Conservation (phyloP, 2,888 invertebrate species). For the Metellina segmentata region DNA sequence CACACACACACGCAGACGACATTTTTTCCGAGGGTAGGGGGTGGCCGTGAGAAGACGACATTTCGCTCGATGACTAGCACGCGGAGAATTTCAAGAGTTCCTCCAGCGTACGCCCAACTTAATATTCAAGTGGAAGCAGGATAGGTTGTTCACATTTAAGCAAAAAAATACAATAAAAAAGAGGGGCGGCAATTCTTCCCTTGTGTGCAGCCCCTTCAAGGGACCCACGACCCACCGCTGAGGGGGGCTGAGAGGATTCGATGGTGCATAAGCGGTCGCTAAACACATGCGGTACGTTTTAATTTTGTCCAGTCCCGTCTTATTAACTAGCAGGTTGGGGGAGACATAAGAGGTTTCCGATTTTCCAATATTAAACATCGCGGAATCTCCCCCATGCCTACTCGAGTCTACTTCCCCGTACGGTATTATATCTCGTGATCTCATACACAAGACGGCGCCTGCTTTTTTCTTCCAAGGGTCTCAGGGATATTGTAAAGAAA, state of each 20-base stretch:
- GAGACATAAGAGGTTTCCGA: slow-evolving; percentile 37
- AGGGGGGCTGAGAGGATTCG: slow-evolving; percentile 16
- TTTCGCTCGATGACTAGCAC: slow-evolving; percentile 61
- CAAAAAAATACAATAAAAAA: slow-evolving; percentile 26
- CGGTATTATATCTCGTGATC: not conserved
- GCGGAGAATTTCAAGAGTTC: slow-evolving; percentile 62
- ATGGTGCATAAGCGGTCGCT: slow-evolving; percentile 68
- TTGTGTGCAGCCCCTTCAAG: not conserved
- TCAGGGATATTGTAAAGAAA: not conserved
- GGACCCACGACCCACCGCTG: slow-evolving; percentile 28
- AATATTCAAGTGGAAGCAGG: slow-evolving; percentile 66
- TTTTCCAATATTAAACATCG: slow-evolving; percentile 63
- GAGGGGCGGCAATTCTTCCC: slow-evolving; percentile 52
- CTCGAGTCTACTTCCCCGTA: not conserved
- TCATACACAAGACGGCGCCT: not conserved
- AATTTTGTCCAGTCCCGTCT: slow-evolving; percentile 67
- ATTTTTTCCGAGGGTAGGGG: slow-evolving; percentile 9
- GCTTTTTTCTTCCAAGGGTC: not conserved
- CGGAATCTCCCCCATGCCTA: not conserved
- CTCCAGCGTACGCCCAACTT: slow-evolving; percentile 69
- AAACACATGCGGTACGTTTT: slow-evolving; percentile 73
- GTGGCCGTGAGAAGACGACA: slow-evolving; percentile 64
- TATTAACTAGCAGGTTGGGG: slow-evolving; percentile 50
- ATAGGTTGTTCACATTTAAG: slow-evolving; percentile 36
- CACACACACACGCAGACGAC: slow-evolving; percentile 26